Evolutionary conservation across 2,113 vertebrate species (phyloP), one percentile per base, ranked within the genome.

Genomic region (Puffinus mauretanicus): DNA sequence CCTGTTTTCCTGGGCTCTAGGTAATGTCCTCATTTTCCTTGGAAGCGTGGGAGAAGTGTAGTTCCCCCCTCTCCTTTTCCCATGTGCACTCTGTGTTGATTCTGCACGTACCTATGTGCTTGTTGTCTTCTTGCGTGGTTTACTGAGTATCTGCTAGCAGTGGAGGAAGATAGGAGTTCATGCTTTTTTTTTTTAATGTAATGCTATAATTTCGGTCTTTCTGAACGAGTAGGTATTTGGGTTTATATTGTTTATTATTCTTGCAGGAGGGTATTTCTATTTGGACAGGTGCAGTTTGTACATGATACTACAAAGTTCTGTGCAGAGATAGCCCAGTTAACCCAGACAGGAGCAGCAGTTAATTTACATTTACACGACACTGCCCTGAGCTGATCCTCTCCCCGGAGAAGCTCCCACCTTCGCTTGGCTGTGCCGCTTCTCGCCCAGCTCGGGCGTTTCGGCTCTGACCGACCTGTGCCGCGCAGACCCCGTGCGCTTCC

Each of bases 41-140:
- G 77, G 70, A 25, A 10, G 21, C 2, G 3, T 8, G 38, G 38
- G 38, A 71, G 54, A 26, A 15, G 22, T 2, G n/a, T 11, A 6
- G n/a, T 14, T 69, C 24, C 29, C 42, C 16, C 18, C 38, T 10
- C 21, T 40, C 24, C 46, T 46, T 27, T 40, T 18, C 65, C 70
- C 65, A 4, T 4, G 1, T 3, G 7, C 25, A 0, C 30, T 49
- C 49, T 9, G 29, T 22, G 13, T 13, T 13, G 17, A 3, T 36
- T 47, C 25, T 62, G 26, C 3, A 1, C 8, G 0, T 21, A 4
- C 1, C 1, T 13, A 0, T 0, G 5, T 73, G 47, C 54, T 3
- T 3, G 3, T n/a, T 6, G 1, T 18, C 19, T 0, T n/a, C 25
- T 7, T 60, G 30, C 51, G 26, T 18, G 0, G 57, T 21, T 54